Percentiles rank a stretch among this genome's conserved stretches.
These are phyloP conservation scores for Cheilinus undulatus DNA, from an alignment of 2,113 vertebrate species.

Conservation along the genomic window DNA sequence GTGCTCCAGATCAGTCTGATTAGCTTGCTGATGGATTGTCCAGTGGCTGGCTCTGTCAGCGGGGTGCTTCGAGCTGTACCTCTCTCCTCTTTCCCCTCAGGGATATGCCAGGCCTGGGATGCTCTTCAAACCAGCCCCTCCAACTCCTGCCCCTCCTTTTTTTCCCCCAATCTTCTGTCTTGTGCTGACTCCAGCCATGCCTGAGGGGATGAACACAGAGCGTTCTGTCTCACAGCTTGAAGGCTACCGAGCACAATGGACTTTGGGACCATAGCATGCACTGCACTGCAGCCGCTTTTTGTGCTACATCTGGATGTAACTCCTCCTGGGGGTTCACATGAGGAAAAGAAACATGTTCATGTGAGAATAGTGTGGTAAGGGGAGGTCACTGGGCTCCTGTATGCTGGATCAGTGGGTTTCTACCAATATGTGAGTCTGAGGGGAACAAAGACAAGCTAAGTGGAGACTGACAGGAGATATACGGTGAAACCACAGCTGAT, in stretches of 20 bases:
- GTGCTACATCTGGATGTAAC: neutral
- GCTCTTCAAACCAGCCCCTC: slow-evolving; percentile 49
- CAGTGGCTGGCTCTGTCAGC: slow-evolving; percentile 64
- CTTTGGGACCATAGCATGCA: slow-evolving; percentile 25
- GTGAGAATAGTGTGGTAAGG: neutral
- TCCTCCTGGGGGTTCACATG: slow-evolving; percentile 12
- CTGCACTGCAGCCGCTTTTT: neutral
- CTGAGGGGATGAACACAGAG: slow-evolving; percentile 33
- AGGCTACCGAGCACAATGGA: slow-evolving; percentile 19
- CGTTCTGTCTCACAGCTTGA: slow-evolving; percentile 49
- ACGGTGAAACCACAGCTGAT: slow-evolving; percentile 60
- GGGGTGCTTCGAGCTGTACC: slow-evolving; percentile 37
- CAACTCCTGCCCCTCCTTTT: slow-evolving; percentile 4
- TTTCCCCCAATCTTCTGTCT: slow-evolving; percentile 31
- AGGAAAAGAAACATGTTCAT: slow-evolving; percentile 29
- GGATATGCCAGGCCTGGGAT: slow-evolving; percentile 39
- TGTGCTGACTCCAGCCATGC: slow-evolving; percentile 43
- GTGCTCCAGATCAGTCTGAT: slow-evolving; percentile 78
- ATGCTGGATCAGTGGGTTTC: slow-evolving; percentile 42
- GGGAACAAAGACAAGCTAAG: slow-evolving; percentile 60
- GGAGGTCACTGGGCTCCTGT: slow-evolving; percentile 20
- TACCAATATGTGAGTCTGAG: slow-evolving; percentile 38
- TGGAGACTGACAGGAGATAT: slow-evolving; percentile 51
- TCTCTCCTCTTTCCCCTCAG: slow-evolving; percentile 1
- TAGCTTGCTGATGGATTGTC: slow-evolving; percentile 77